phyloP scores from a whole-genome alignment of 2,113 vertebrate species.

The Malurus elegans region DNA sequence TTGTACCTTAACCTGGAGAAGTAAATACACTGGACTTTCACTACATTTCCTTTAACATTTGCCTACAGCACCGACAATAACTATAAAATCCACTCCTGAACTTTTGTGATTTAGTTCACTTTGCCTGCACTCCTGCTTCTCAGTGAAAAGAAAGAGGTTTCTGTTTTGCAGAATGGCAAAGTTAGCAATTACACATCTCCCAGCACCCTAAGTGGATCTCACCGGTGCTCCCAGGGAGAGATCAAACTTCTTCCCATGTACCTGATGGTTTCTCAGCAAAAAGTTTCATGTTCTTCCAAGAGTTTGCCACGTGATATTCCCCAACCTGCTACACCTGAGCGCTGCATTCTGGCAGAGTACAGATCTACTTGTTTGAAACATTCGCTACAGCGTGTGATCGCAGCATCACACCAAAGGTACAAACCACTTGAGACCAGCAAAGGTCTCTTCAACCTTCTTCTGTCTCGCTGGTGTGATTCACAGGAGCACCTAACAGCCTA shows the following conservation, averaged over 20 bases:
- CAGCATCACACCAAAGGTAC: not conserved
- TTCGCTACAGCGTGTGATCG: not conserved
- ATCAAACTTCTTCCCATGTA: not conserved
- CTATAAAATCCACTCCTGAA: not conserved
- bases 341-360: accelerated
- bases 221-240: accelerated
- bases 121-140: not conserved
- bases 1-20: not conserved
- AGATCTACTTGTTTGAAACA: not conserved
- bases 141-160: not conserved
- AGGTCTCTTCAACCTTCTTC: not conserved
- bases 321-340: not conserved
- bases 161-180: not conserved
- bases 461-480: not conserved
- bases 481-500: not conserved
- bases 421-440: not conserved
- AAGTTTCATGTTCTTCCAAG: not conserved
- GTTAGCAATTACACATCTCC: not conserved
- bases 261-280: not conserved
- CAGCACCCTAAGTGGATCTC: not conserved
- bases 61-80: not conserved
- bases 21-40: not conserved
- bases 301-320: not conserved
- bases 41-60: not conserved
- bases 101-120: not conserved